Base-by-base conservation (phyloP, 2,888 invertebrate genomes). In the Alentia gelatinosa region DNA sequence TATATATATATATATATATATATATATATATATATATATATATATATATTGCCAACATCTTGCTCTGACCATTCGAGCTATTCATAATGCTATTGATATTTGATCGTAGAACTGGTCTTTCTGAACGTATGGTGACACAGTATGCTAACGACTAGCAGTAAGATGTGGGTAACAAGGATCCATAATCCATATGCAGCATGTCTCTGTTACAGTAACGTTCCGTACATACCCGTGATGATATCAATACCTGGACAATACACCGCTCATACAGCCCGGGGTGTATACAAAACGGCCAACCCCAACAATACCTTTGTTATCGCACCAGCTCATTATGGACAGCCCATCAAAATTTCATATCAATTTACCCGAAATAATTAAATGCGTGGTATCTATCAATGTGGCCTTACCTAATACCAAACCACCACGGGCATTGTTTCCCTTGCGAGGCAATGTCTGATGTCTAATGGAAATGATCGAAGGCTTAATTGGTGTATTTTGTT, bases 291-390 rank as follows among this genome's bases (percentile, higher is more conserved):
- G 56, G 23, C 56, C 56, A 47, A 7, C 47, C 7, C 47, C 47
- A 56, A 19, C 56, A 56, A 56, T 3, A 75, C 75, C 75, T 30
- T 75, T 30, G 75, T 75, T 37, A 26, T 30, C 19, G 37, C 75
- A 75, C 33, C 75, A 19, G 37, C 5, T 37, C 75, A 75, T 75
- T 75, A 75, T 75, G 33, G 30, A 19, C 3, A 35, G n/a, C 37
- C 35, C 75, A 75, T 75, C 75, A 75, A 75, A 75, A n/a, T 75
- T 75, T 75, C 75, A 75, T 75, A 37, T 37, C 37, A 75, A 30
- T 75, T 75, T 75, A 35, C 35, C 75, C 26, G 37, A 33, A 75
- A 75, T 75, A 75, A 75, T 75, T 75, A 75, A 75, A 75, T 75
- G 75, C 19, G n/a, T 33, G 75, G 35, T 33, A 35, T 30, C 75